These are phyloP conservation scores for Harmothoe impar DNA, from an alignment of 2,888 invertebrate species.

Conservation along the genomic window DNA sequence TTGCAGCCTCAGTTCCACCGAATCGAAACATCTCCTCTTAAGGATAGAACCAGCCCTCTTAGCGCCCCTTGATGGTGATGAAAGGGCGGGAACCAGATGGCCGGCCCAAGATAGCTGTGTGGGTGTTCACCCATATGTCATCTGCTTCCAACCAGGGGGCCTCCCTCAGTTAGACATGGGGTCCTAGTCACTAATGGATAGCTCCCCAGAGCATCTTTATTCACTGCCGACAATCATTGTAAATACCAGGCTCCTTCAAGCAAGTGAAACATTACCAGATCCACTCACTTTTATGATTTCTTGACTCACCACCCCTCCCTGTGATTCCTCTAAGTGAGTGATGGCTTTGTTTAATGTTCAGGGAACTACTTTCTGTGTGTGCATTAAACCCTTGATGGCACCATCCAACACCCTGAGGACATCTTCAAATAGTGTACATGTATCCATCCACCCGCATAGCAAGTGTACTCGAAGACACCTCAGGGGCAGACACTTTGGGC, in stretches of 20 bases:
- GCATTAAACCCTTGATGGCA: not conserved
- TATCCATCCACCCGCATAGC: not conserved
- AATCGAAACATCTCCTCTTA: not conserved
- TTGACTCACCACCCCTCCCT: conserved; percentile 22
- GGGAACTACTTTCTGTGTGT: conserved; percentile 2
- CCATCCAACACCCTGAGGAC: not conserved
- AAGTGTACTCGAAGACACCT: not conserved
- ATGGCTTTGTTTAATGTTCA: not conserved
- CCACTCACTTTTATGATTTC: not conserved
- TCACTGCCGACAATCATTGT: conserved; percentile 37
- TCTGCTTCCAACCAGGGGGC: no score
- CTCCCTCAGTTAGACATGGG: conserved; percentile 5
- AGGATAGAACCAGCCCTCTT: not conserved
- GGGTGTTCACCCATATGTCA: not conserved
- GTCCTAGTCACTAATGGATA: not conserved
- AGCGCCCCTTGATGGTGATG: conserved; percentile 28
- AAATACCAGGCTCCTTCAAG: not conserved
- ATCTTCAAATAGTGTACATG: not conserved
- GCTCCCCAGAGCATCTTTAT: conserved; percentile 9
- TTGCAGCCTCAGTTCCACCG: not conserved
- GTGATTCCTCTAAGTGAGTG: not conserved
- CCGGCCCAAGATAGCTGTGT: not conserved
- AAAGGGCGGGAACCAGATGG: conserved; percentile 38
- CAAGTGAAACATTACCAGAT: not conserved
- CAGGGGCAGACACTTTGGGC: no score